Conservation (phyloP, 2,888 invertebrate species). For the Polydrusus cervinus region DNA sequence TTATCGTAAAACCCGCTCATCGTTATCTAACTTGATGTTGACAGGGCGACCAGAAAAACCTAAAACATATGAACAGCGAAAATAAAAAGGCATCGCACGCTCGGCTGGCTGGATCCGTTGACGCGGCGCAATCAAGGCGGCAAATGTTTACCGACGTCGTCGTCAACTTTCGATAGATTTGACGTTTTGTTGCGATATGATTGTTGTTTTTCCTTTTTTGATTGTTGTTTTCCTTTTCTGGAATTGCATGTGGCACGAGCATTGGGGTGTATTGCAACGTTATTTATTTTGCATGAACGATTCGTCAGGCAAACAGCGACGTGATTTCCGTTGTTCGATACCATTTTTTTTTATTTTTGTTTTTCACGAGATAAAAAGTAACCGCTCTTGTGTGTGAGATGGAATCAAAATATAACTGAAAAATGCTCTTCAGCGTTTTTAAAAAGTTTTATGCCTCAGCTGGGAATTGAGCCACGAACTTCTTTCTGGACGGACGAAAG, state of each 20-base stretch:
- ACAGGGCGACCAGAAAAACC: conserved; percentile 33
- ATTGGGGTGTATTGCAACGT: conserved; percentile 54
- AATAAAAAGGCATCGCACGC: conserved; percentile 39
- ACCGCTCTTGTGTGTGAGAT: neutral
- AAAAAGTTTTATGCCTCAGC: no score
- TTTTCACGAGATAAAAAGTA: neutral
- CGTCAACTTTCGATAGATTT: conserved; percentile 68
- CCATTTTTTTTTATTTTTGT: conserved; percentile 34
- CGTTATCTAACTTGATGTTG: conserved; percentile 15
- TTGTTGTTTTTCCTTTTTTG: conserved; percentile 63
- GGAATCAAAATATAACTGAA: no score
- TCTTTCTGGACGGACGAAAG: no score
- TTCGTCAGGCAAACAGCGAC: conserved; percentile 42
- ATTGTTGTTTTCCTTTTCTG: conserved; percentile 64
- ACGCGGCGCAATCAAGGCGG: conserved; percentile 66
- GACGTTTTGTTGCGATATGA: conserved; percentile 65
- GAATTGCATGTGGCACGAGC: conserved; percentile 66
- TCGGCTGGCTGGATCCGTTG: conserved; percentile 37
- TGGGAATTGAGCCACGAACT: no score
- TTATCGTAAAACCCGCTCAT: neutral
- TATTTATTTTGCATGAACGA: conserved; percentile 53
- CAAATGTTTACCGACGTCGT: conserved; percentile 71
- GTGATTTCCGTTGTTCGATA: conserved; percentile 45
- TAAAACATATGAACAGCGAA: conserved; percentile 39
- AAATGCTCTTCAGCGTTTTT: no score